Percentiles rank a stretch among this genome's conserved stretches.
Evolutionary conservation across 1,140 invertebrate species (phyloP).

Genomic region (Rhyacophila brunnea): DNA sequence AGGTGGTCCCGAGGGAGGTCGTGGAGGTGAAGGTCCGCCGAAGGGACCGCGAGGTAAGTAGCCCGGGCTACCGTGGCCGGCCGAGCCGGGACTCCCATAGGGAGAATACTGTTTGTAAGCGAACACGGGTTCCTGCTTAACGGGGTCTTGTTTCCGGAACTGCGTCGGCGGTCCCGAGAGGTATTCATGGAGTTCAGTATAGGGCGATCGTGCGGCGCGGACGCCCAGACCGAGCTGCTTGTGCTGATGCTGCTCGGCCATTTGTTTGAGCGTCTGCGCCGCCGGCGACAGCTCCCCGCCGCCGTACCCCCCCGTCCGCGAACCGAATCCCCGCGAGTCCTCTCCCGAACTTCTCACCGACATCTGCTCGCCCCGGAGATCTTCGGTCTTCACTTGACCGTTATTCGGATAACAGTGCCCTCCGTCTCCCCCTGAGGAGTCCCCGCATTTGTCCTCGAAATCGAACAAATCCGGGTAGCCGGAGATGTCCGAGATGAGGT

Average conservation of each 20-base stretch:
- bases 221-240: conserved; percentile 53
- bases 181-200: conserved; percentile 30
- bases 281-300: conserved; percentile 75
- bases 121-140: conserved; percentile 34
- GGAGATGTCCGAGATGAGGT: conserved; percentile 84
- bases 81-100: conserved; percentile 62
- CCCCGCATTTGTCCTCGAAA: conserved; percentile 56
- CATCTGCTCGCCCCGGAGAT: conserved; percentile 32
- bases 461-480: conserved; percentile 82
- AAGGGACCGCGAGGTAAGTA: conserved; percentile 55
- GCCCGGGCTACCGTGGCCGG: conserved; percentile 62
- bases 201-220: conserved; percentile 21
- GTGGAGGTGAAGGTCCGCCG: conserved; percentile 59
- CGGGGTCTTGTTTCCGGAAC: conserved; percentile 43
- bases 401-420: conserved; percentile 19
- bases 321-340: conserved; percentile 41
- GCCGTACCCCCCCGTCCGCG: conserved; percentile 42
- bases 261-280: conserved; percentile 90
- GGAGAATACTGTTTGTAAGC: conserved; percentile 64
- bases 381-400: conserved; percentile 36
- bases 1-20: conserved; percentile 63
- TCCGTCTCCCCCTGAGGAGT: conserved; percentile 39
- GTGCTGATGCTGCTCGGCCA: conserved; percentile 95
- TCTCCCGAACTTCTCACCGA: conserved; percentile 41
- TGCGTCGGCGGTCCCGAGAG: conserved; percentile 27